These are phyloP conservation scores for human DNA, from an alignment of 2,113 vertebrate genomes.

Conservation along the genomic window GRCh38 chr9:27457501-27458000, in stretches of 20 bases:
- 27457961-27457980: constrained; percentile 19
- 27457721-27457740: not conserved
- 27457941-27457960: constrained; percentile 10
- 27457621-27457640: not conserved
- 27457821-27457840: not conserved
- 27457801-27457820: not conserved
- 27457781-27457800: not conserved
- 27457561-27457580: not conserved
- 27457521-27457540: not conserved
- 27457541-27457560: not conserved
- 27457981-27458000: not conserved
- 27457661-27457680: not conserved
- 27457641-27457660: not conserved
- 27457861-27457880: not conserved
- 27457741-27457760: not conserved
- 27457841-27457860: not conserved
- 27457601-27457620: not conserved
- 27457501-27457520: not conserved
- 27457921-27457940: not conserved
- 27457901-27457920: not conserved
- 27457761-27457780: not conserved
- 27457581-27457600: not conserved
- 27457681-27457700: not conserved
- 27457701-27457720: not conserved
- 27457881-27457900: not conserved